Evolutionary conservation across 2,113 vertebrate genomes (phyloP).

Genomic region (cat (Felis catus)): DNA sequence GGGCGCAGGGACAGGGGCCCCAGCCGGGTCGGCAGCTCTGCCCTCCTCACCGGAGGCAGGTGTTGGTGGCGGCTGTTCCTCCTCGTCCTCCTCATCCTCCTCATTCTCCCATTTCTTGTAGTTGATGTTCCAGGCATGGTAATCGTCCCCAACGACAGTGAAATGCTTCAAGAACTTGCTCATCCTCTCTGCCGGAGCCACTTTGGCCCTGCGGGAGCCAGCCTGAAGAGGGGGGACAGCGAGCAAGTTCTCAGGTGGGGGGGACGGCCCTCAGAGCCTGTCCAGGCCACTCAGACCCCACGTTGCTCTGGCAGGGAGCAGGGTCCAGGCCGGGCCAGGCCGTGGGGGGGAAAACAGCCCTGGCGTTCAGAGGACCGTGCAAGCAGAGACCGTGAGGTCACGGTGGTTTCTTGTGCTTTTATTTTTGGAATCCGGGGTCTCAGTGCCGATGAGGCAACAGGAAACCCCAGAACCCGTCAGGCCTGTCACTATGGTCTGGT

Average conservation of each 20-base stretch:
- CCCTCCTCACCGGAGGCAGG: background rate
- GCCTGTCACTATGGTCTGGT: conserved; percentile 15
- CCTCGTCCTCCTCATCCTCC: conserved; percentile 72
- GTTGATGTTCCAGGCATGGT: conserved; percentile 82
- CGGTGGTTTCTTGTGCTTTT: conserved; percentile 47
- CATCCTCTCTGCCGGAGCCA: conserved; percentile 85
- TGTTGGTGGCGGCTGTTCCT: accelerated
- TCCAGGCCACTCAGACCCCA: background rate
- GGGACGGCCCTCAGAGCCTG: background rate
- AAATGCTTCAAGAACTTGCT: conserved; percentile 92
- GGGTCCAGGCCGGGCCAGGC: background rate
- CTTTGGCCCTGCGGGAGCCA: conserved; percentile 57
- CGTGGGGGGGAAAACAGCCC: background rate
- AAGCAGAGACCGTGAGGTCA: background rate
- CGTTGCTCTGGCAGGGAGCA: background rate
- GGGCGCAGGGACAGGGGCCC: accelerated
- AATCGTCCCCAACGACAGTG: conserved; percentile 92
- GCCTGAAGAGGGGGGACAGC: conserved; percentile 10
- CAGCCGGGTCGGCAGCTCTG: accelerated
- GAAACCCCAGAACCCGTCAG: conserved; percentile 63
- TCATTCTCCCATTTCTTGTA: conserved; percentile 85
- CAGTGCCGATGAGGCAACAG: conserved; percentile 51
- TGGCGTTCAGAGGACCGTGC: background rate
- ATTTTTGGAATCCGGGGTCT: conserved; percentile 64
- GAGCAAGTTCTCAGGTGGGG: background rate